Evolutionary conservation across 2,113 vertebrate genomes (phyloP).

Genomic region (Cyphomyrus plagiostoma): DNA sequence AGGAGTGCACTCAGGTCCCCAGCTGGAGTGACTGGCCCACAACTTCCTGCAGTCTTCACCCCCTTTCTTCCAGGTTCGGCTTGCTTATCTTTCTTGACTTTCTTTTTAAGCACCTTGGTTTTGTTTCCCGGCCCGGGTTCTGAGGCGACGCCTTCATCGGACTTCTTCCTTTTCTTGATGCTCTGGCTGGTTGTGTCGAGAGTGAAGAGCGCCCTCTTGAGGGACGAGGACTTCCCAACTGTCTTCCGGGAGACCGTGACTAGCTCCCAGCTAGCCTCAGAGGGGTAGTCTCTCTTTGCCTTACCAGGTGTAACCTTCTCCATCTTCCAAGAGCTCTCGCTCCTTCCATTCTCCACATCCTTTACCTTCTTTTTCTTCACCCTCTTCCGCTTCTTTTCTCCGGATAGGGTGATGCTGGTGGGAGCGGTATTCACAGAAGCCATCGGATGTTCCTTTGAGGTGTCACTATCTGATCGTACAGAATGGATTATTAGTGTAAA

Average conservation of each 20-base stretch:
- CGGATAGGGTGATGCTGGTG: neutral
- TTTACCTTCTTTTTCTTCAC: neutral
- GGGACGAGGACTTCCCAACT: neutral
- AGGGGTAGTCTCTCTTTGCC: neutral
- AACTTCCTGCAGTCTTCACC: neutral
- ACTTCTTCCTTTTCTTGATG: conserved; percentile 5
- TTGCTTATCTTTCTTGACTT: neutral
- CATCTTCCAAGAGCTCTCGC: neutral
- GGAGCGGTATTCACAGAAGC: neutral
- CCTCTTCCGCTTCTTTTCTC: neutral
- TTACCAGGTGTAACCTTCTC: neutral
- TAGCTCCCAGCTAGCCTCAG: neutral
- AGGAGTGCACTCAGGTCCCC: neutral
- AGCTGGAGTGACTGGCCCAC: neutral
- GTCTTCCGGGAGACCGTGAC: neutral
- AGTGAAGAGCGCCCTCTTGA: neutral
- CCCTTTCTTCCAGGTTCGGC: no score
- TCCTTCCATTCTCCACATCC: neutral
- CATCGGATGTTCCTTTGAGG: neutral
- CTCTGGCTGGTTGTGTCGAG: neutral
- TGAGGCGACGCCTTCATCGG: neutral
- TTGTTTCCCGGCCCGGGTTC: neutral
- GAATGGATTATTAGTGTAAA: neutral
- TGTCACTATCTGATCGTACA: neutral
- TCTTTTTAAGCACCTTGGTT: neutral